Evolutionary conservation across 1,140 invertebrate species (phyloP), one percentile per base, ranked within the genome.

Genomic region (Aphidius ervi): DNA sequence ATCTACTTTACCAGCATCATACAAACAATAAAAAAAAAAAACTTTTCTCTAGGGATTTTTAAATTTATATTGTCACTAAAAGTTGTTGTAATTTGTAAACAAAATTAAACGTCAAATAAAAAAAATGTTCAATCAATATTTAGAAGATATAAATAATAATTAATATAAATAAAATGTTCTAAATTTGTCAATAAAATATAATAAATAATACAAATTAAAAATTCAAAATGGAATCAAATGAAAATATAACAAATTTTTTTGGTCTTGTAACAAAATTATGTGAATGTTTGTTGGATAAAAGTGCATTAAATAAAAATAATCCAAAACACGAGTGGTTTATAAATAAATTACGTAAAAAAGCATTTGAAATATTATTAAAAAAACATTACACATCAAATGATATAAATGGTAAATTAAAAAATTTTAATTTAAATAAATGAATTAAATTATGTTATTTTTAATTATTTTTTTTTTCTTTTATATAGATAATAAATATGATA

Each of bases 331-430:
- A 67, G 56, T 39, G 62, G 16, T 59, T 59, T 58, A 45, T 75
- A 4, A 70, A 65, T 58, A 65, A 58, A 57, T 57, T 76, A 23
- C 69, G 74, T 39, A 62, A 64, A 0, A 72, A 56, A 46, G 67
- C 73, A 7, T 80, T 72, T 42, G 77, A 74, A 59, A 76, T 80
- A 65, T 61, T 80, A 10, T 58, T 80, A 6, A 77, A 76, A 9
- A 79, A 74, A 61, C 63, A 52, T 43, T 7, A 55, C 23, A 39
- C 47, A 46, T 8, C 41, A 6, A 42, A 39, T 16, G 10, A 59
- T n/a, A 4, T 62, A 55, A 47, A 46, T 41, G 46, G 63, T 64
- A 48, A 43, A 53, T 63, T 45, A 47, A 16, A 4, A 10, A 16
- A 40, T 7, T 41, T 5, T 41, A 40, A 45, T 45, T 56, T 43